Evolutionary conservation across 2,888 invertebrate genomes (phyloP), one percentile per base, ranked within the genome.

Genomic region (Ernsta delagoae): DNA sequence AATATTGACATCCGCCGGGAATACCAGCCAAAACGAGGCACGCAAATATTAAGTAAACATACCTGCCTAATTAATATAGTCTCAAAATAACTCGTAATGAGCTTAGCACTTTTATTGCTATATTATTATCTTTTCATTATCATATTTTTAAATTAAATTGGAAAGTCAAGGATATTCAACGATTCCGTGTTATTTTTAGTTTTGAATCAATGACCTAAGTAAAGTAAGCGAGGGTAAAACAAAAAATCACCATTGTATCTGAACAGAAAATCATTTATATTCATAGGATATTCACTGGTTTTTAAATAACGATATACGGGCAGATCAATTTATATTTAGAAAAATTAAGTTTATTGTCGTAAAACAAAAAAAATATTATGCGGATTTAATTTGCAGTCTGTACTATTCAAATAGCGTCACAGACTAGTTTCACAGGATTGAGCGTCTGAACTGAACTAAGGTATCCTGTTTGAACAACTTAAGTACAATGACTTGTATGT

Each of bases 1-100:
- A 59, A 59, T 59, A 59, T 59, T 59, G 3, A 24, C 41, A 12
- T 41, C 43, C 41, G 24, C 9, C 24, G 53, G 53, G 59, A 24
- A 43, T 59, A 16, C 11, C 59, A 43, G 4, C 43, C 43, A 4
- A 31, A 53, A 53, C 53, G 53, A 53, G 9, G 24, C 53, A 53
- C 53, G 53, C 53, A 50, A 16, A 50, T 7, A 50, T 24, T 7
- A 50, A 7, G 50, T 50, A 53, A 24, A 53, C n/a, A 5, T 16
- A 39, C 24, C 24, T 24, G 24, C 24, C 3, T 53, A 53, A 53
- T 31, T 53, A 53, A 53, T 24, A 53, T 24, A 5, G 8, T 31
- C 24, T 9, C 4, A 53, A 16, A 53, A 48, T 48, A 48, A 53
- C 24, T 16, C 24, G 24, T 9, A 53, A 53, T 16, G 24, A 53